Percentiles rank a stretch among this genome's conserved stretches.
Evolutionary conservation across 2,888 invertebrate genomes (phyloP).

Genomic region (Criorhina ranunculi): DNA sequence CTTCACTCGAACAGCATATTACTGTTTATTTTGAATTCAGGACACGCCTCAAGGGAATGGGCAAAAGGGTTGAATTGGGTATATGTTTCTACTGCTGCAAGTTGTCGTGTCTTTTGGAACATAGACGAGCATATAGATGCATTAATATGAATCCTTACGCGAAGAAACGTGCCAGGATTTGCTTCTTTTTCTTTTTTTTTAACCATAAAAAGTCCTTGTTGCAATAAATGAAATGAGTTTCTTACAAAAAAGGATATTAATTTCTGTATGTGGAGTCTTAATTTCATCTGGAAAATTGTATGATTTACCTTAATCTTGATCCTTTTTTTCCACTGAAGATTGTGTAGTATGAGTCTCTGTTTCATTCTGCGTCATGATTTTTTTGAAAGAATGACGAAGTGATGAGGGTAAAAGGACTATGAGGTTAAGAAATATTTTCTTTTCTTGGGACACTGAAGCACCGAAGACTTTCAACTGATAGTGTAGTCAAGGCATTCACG

Average conservation of each 20-base stretch:
- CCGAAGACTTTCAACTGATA: conserved; percentile 20
- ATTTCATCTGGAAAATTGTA: conserved; percentile 50
- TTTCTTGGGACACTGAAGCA: conserved; percentile 1
- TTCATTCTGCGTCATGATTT: conserved; percentile 40
- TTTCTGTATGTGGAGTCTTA: conserved; percentile 46
- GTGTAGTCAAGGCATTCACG: conserved; percentile 4
- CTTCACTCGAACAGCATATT: conserved; percentile 32
- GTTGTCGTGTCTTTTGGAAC: conserved; percentile 29
- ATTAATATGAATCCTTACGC: conserved; percentile 52
- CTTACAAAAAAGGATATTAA: conserved; percentile 39
- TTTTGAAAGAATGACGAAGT: conserved; percentile 19
- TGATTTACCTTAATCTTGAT: conserved; percentile 61
- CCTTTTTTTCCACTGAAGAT: conserved; percentile 28
- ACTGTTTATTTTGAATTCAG: conserved; percentile 62
- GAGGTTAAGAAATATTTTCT: conserved; percentile 25
- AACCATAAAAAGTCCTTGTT: conserved; percentile 10
- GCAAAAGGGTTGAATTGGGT: conserved; percentile 9
- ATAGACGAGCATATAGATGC: conserved; percentile 50
- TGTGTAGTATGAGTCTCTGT: background rate
- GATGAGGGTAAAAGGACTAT: conserved; percentile 49
- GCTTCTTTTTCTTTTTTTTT: conserved; percentile 7
- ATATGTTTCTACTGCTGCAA: conserved; percentile 29
- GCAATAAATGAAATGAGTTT: conserved; percentile 5
- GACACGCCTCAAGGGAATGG: conserved; percentile 48
- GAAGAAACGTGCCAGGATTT: conserved; percentile 55